Base-by-base conservation (phyloP, 2,888 invertebrate genomes). In the Rotaria macrura region DNA sequence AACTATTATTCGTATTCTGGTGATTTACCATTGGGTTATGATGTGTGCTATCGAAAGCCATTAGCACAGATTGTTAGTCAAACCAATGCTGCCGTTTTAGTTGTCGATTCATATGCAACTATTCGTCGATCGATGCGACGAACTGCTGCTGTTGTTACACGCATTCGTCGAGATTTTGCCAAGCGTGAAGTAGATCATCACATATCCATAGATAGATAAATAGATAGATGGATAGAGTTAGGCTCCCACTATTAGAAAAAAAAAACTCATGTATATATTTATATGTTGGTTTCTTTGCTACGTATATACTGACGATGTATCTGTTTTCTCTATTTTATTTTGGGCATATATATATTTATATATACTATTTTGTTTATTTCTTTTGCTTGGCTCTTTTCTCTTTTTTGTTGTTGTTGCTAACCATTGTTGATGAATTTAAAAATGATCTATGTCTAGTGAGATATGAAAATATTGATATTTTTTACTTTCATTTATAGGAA, bases 91-190 rank as follows among this genome's bases (percentile, higher is more conserved):
- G 65, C 65, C 38, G 65, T 65, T 34, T 34, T 65, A 65, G 65
- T 65, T 65, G 65, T 43, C 43, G 79, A 79, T 79, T 79, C 79
- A 38, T 79, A 79, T 79, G 79, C 79, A n/a, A 79, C 79, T n/a
- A 25, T 79, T n/a, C 40, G 79, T 43, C 79, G 79, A n/a, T 79
- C 79, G 43, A 79, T 79, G 43, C 79, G 79, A 43, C 79, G 79
- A 79, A 79, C 79, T 38, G 79, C 43, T 17, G 79, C 43, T 43
- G 79, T 43, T 79, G 79, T 79, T 25, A 79, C 79, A 43, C 40
- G 79, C 10, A 43, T 79, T 43, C 79, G 79, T 25, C 43, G 65
- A 65, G 65, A 34, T 34, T 5, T 29, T 34, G 65, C 17, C 38
- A 79, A 79, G n/a, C 79, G 43, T 79, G 40, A 43, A 79, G 43